phyloP scores from a whole-genome alignment of 2,113 vertebrate genomes.

The Psilopogon haemacephalus region DNA sequence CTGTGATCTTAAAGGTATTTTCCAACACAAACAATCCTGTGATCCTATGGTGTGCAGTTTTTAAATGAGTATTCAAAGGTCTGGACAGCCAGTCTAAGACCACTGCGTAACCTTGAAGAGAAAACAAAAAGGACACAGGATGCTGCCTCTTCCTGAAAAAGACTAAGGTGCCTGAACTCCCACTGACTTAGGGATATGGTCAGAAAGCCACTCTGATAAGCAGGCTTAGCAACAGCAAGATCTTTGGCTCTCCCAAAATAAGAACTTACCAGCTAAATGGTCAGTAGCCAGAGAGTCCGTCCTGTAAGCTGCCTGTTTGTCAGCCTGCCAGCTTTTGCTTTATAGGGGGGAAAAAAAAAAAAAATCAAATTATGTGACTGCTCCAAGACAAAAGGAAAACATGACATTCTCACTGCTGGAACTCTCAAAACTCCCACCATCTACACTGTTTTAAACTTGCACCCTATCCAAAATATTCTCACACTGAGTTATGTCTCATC shows the following conservation, averaged over 20 bases:
- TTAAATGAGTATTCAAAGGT: not conserved
- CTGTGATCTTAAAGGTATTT: no score
- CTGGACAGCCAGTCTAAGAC: not conserved
- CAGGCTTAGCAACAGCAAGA: not conserved
- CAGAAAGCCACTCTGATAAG: not conserved
- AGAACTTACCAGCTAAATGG: conserved; percentile 97
- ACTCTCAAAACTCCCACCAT: not conserved
- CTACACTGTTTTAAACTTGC: not conserved
- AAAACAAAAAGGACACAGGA: not conserved
- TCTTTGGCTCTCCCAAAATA: not conserved
- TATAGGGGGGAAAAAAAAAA: not conserved
- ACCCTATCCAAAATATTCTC: not conserved
- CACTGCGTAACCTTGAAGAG: not conserved
- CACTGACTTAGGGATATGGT: not conserved
- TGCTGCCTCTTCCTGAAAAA: not conserved
- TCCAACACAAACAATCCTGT: no score
- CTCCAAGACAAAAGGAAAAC: not conserved
- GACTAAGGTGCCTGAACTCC: not conserved
- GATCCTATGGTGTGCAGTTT: not conserved
- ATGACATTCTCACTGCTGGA: not conserved
- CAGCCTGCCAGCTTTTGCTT: conserved; percentile 99
- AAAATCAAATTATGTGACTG: not conserved
- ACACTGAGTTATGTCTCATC: not conserved
- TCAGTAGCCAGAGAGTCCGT: conserved; percentile 99
- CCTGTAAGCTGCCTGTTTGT: conserved; percentile 90